These are phyloP conservation scores for Halisarca cf. caerulea DNA, from an alignment of 37 sponge, comb jelly and placozoan species.

Conservation along the genomic window DNA sequence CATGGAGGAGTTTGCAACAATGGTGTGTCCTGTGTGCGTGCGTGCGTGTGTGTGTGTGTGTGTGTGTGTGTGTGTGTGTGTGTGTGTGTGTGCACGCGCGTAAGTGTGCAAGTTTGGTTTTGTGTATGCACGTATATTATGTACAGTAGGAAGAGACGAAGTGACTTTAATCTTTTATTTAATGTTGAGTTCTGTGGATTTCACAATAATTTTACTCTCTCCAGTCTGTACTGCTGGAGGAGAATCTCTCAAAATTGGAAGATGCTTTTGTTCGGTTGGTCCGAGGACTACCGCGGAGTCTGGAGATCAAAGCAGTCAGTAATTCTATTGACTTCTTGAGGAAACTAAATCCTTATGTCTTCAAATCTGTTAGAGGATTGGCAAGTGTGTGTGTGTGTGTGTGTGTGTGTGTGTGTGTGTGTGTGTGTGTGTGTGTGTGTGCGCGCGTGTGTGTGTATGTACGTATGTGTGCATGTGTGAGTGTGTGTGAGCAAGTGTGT, in stretches of 20 bases:
- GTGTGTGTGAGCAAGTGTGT: too few species aligned
- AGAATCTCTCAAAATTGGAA: background rate
- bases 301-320: background rate
- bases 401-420: background rate
- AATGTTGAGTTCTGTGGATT: too few species aligned
- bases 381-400: constrained; percentile 35
- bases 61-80: background rate
- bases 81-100: too few species aligned
- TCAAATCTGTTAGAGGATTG: constrained; percentile 55
- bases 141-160: too few species aligned
- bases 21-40: background rate
- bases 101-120: too few species aligned
- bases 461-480: too few species aligned
- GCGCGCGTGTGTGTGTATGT: background rate
- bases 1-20: constrained; percentile 1
- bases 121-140: too few species aligned
- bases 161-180: too few species aligned
- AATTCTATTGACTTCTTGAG: constrained; percentile 46
- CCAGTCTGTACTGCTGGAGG: background rate
- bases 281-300: constrained; percentile 1
- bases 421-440: background rate
- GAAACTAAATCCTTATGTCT: constrained; percentile 66
- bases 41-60: too few species aligned
- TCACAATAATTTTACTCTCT: too few species aligned
- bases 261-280: constrained; percentile 14